Evolutionary conservation across 1,140 invertebrate species (phyloP), one percentile per base, ranked within the genome.

Genomic region (Tetragnatha versicolor): DNA sequence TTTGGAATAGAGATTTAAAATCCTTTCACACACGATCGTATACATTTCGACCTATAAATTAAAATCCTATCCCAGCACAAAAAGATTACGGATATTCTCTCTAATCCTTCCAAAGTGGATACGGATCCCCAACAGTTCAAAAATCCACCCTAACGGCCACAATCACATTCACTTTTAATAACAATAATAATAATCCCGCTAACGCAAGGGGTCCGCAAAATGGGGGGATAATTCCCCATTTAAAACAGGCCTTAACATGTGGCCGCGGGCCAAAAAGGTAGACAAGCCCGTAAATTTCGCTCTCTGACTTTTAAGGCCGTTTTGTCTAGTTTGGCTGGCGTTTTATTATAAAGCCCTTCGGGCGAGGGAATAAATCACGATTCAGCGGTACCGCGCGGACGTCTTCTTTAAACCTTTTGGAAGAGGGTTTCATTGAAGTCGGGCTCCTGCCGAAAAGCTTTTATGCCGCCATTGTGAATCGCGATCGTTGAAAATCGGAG

Each of bases 211-310:
- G n/a, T n/a, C n/a, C n/a, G n/a, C n/a, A 58, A 58, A 58, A 58
- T 10, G 55, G 27, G 25, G 22, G 49, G 9, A 14, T 27, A 61
- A 65, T 25, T 65, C 33, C 22, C 33, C 27, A 27, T 60, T 42
- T 73, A 60, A 60, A 72, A 12, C 51, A 12, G 37, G 33, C 49
- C 31, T 22, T 10, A 12, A 14, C 53, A 60, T 60, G 55, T 73
- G 68, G 68, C 68, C 37, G 6, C 49, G 35, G 49, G 69, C 69
- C 69, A 70, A 60, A 73, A 45, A 53, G 69, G 51, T 58, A 53
- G 31, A 53, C 49, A 45, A 9, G 69, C 53, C 37, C 69, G 37
- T 73, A 73, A 73, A 73, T 73, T 70, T 27, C 9, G 47, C n/a
- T 12, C 33, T 39, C 27, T 27, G 66, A 53, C 49, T 55, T 47